Evolutionary conservation across 2,797 vertebrate genomes (phyloP).

Genomic region (Catamblyrhynchus diadema): DNA sequence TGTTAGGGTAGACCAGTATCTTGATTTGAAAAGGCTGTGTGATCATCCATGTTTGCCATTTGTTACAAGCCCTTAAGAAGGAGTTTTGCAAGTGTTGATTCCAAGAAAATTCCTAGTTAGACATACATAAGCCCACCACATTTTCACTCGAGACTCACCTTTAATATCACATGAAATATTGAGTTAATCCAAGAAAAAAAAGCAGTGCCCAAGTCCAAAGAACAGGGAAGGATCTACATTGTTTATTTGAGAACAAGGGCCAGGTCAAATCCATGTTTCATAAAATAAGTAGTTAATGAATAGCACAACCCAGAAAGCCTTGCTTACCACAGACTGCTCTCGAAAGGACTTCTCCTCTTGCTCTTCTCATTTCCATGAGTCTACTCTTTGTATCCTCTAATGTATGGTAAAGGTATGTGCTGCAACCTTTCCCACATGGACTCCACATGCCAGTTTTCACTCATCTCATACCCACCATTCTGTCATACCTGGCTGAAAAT

Average conservation of each 20-base stretch:
- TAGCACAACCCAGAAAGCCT: background rate
- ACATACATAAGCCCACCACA: background rate
- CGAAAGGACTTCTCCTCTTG: background rate
- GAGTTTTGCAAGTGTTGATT: background rate
- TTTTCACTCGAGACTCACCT: background rate
- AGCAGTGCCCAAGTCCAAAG: background rate
- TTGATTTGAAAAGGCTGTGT: background rate
- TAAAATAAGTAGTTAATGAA: background rate
- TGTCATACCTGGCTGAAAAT: background rate
- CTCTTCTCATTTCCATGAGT: background rate
- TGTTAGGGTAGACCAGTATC: background rate
- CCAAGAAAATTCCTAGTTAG: background rate
- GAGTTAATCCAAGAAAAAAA: background rate
- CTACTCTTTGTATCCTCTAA: background rate
- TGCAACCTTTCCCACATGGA: background rate
- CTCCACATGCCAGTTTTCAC: background rate
- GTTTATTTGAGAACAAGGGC: background rate
- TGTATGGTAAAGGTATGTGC: background rate
- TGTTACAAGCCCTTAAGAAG: background rate
- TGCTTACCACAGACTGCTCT: background rate
- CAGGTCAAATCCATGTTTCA: background rate
- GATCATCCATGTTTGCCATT: background rate
- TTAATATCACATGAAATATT: fast-evolving
- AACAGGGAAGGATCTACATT: background rate
- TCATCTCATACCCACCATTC: background rate